These are phyloP conservation scores for Acronicta psi DNA, from an alignment of 2,888 invertebrate species.

Conservation along the genomic window DNA sequence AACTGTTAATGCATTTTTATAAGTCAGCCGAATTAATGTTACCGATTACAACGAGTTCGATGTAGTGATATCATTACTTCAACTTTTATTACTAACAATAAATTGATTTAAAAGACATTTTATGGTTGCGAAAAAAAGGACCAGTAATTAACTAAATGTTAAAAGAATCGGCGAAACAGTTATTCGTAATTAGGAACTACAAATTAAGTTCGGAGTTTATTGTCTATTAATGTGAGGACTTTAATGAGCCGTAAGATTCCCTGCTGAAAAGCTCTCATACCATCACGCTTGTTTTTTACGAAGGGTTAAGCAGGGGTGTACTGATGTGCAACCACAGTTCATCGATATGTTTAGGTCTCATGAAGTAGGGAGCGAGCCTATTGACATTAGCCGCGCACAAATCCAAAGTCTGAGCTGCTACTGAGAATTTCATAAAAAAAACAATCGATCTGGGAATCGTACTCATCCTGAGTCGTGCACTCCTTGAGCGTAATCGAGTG, in stretches of 20 bases:
- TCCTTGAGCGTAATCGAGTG: no score
- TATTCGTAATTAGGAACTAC: slow-evolving; percentile 40
- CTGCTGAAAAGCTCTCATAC: not conserved
- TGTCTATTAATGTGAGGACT: slow-evolving; percentile 37
- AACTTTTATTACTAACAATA: slow-evolving; percentile 49
- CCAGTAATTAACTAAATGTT: slow-evolving; percentile 46
- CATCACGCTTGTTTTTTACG: no score
- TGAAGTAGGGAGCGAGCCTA: no score
- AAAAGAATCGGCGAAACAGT: slow-evolving; percentile 42
- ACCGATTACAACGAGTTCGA: slow-evolving; percentile 44
- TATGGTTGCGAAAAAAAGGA: slow-evolving; percentile 38
- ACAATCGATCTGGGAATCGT: no score
- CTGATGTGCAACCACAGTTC: no score
- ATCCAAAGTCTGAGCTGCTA: no score
- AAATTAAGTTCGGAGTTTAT: slow-evolving; percentile 40
- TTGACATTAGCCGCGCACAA: no score
- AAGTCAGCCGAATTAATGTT: slow-evolving; percentile 48
- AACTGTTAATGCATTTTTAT: slow-evolving; percentile 24
- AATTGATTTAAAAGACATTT: slow-evolving; percentile 53
- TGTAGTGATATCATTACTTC: slow-evolving; percentile 43
- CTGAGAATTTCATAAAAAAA: no score
- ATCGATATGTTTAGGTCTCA: no score
- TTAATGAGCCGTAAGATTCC: slow-evolving; percentile 20
- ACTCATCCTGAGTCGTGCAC: no score
- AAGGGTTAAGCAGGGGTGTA: no score